Conservation (phyloP, 1,140 invertebrate species). For the Dendroctonus valens region DNA sequence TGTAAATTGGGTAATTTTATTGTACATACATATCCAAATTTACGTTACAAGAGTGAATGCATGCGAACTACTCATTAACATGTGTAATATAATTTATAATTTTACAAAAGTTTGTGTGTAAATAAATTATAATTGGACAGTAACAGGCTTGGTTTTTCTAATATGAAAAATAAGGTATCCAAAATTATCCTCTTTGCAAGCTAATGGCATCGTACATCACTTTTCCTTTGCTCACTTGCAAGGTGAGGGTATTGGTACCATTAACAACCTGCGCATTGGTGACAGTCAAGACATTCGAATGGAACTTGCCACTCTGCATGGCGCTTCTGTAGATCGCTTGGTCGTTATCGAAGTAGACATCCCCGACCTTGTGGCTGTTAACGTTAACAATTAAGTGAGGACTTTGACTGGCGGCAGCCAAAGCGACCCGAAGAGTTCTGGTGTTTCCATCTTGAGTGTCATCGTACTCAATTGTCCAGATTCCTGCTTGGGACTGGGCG, state of each 20-base stretch:
- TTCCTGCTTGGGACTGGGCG: constrained; percentile 12
- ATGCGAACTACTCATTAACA: too few relatives aligned
- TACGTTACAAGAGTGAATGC: too few relatives aligned
- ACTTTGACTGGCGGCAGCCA: constrained; percentile 13
- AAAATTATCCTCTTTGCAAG: constrained; percentile 12
- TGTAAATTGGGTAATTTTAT: too few relatives aligned
- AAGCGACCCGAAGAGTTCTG: constrained; percentile 10
- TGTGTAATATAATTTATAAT: too few relatives aligned
- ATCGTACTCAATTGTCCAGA: constrained; percentile 16
- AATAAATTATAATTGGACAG: too few relatives aligned
- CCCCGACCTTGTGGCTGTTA: constrained; percentile 10
- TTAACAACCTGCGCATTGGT: constrained; percentile 11
- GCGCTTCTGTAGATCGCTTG: constrained; percentile 16
- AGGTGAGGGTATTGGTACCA: constrained; percentile 14
- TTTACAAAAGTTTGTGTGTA: too few relatives aligned
- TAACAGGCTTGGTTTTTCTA: too few relatives aligned
- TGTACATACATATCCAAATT: too few relatives aligned
- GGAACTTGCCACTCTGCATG: constrained; percentile 12
- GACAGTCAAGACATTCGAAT: constrained; percentile 9
- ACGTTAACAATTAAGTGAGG: constrained; percentile 20
- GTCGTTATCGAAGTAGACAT: constrained; percentile 19
- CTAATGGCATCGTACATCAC: constrained; percentile 22
- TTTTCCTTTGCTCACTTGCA: constrained; percentile 17
- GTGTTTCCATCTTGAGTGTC: constrained; percentile 9
- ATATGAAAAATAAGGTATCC: too few relatives aligned